Evolutionary conservation across 2,113 vertebrate genomes (phyloP).

Genomic region (Passer montanus): DNA sequence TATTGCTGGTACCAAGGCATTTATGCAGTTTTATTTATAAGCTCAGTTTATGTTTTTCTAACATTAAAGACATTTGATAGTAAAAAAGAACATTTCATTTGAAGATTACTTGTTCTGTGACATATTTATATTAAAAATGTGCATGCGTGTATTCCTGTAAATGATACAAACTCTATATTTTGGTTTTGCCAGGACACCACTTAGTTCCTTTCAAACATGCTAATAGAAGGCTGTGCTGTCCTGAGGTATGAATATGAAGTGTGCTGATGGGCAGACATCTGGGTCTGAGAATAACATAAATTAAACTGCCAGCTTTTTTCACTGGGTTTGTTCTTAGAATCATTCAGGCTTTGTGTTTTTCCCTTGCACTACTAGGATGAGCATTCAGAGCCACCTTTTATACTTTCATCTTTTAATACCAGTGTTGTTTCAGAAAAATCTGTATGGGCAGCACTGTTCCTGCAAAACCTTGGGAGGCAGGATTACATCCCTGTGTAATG

Average conservation of each 20-base stretch:
- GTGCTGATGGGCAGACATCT: not conserved
- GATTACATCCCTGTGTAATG: not conserved
- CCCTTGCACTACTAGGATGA: not conserved
- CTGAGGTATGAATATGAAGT: not conserved
- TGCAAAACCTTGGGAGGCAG: not conserved
- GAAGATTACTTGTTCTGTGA: slow-evolving; percentile 47
- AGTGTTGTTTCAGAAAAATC: not conserved
- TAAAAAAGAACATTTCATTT: slow-evolving; percentile 50
- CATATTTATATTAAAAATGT: slow-evolving; percentile 32
- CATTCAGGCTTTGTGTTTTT: not conserved
- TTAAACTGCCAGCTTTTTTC: not conserved
- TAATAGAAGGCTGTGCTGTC: not conserved
- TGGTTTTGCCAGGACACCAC: not conserved
- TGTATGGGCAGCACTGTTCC: accelerated
- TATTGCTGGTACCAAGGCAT: slow-evolving; percentile 52
- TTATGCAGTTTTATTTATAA: slow-evolving; percentile 71
- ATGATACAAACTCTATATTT: not conserved
- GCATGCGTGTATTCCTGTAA: not conserved
- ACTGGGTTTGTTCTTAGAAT: not conserved
- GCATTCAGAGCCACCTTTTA: not conserved
- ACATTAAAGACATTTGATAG: slow-evolving; percentile 46
- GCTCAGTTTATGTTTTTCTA: slow-evolving; percentile 51
- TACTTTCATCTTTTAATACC: not conserved
- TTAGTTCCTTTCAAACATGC: not conserved
- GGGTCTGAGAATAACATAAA: not conserved